Conservation (phyloP, 2,113 vertebrate species). For the Passer montanus region DNA sequence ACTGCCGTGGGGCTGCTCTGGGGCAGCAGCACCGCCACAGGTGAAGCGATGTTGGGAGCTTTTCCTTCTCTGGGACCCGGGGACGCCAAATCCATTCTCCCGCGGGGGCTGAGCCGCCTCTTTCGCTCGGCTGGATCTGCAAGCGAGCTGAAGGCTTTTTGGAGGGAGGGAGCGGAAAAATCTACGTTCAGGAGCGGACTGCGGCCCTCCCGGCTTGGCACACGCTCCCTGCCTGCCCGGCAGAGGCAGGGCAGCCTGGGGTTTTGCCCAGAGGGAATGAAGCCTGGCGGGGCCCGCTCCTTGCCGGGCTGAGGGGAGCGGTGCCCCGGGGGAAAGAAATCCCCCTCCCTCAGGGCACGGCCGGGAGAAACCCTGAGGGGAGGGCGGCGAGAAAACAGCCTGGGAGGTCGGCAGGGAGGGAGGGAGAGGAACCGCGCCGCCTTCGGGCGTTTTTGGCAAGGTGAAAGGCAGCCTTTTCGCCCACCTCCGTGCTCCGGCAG, state of each 20-base stretch:
- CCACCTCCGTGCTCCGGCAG: not conserved
- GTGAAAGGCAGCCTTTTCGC: not conserved
- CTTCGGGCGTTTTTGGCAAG: not conserved
- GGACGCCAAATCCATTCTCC: not conserved
- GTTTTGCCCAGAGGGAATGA: not conserved
- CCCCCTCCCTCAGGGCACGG: not conserved
- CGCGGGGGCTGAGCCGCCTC: not conserved
- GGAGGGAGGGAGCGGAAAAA: not conserved
- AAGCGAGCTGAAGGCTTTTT: not conserved
- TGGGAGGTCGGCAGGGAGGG: not conserved
- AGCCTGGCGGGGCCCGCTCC: not conserved
- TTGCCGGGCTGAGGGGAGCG: not conserved
- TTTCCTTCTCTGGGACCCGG: not conserved
- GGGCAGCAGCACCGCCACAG: not conserved
- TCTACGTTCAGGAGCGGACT: fast-evolving
- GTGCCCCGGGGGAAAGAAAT: not conserved
- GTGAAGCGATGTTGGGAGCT: not conserved
- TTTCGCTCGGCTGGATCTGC: not conserved
- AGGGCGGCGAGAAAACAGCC: not conserved
- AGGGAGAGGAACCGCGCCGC: not conserved
- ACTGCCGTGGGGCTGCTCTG: fast-evolving
- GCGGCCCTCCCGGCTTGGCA: not conserved
- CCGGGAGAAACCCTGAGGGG: not conserved
- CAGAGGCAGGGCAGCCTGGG: not conserved
- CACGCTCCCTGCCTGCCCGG: not conserved